Evolutionary conservation across 2,888 invertebrate species (phyloP), one percentile per base, ranked within the genome.

Genomic region (Anarsia innoxiella): DNA sequence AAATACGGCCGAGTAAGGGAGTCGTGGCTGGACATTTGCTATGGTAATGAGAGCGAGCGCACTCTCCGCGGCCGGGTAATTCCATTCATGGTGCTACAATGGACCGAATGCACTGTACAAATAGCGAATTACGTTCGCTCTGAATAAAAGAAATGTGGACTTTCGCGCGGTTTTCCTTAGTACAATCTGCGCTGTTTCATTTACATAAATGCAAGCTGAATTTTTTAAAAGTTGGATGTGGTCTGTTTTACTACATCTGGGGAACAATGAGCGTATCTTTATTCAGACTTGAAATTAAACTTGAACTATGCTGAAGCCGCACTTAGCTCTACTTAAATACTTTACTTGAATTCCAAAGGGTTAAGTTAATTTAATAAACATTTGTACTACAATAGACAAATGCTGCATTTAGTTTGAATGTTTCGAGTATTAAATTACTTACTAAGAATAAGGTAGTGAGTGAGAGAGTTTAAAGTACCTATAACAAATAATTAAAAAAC

Each of bases 1-100:
- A 66, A 73, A 72, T 69, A 67, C 68, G 52, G 44, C 59, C 53
- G 53, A 63, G 59, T 63, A 51, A 48, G 56, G 53, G 59, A 66
- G 67, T 59, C 52, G 49, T 37, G 31, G 43, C 56, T 52, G 65
- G 63, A 59, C 67, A 65, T 60, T 62, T 54, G 53, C 59, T 60
- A 68, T 65, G 65, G 56, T 58, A 64, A 67, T 66, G 56, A 64
- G 51, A 40, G 40, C 43, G 53, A n/a, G 42, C 43, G 54, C 63
- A 53, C 56, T 58, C 51, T 39, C 46, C 41, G 49, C 44, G 61
- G 66, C 37, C 57, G 60, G 59, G 49, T 69, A 66, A 70, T 71
- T 64, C 62, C 62, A 69, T 71, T 71, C 70, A 68, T 63, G 56
- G 60, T 42, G 47, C 36, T 48, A 59, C 58, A 61, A 56, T 54